Evolutionary conservation across 2,797 vertebrate species (phyloP).

Genomic region (Miichthys miiuy): DNA sequence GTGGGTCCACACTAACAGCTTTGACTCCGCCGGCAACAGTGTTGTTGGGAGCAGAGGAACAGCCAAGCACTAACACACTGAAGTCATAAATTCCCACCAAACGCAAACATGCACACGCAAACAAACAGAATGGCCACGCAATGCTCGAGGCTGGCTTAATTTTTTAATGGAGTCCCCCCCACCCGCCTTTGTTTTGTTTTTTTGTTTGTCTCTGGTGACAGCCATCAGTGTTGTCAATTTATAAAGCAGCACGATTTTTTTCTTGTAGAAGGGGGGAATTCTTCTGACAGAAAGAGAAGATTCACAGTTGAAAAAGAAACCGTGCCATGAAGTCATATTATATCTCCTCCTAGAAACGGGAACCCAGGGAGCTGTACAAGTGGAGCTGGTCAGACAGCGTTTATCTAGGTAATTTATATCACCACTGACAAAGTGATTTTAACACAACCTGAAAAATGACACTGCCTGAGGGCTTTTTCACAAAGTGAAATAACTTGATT

Average conservation of each 20-base stretch:
- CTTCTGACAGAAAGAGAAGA: constrained; percentile 51
- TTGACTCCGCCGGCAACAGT: constrained; percentile 56
- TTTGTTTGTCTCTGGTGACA: constrained; percentile 53
- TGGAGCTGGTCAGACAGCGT: constrained; percentile 59
- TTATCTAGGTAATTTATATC: constrained; percentile 73
- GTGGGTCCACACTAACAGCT: constrained; percentile 70
- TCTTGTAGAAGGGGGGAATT: constrained; percentile 44
- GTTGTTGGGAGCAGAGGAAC: constrained; percentile 53
- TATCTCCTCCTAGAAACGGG: constrained; percentile 50
- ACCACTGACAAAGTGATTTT: constrained; percentile 69
- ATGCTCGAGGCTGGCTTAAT: constrained; percentile 53
- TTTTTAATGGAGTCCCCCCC: constrained; percentile 56
- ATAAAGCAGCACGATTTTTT: constrained; percentile 51
- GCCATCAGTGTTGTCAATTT: constrained; percentile 60
- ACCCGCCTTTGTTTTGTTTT: constrained; percentile 17
- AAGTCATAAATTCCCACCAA: constrained; percentile 62
- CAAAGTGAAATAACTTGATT: constrained; percentile 57
- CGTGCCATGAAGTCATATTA: constrained; percentile 45
- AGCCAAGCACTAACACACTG: constrained; percentile 59
- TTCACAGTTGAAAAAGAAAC: constrained; percentile 44
- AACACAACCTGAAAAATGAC: constrained; percentile 71
- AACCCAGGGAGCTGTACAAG: constrained; percentile 48
- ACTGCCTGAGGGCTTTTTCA: constrained; percentile 60
- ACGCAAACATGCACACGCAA: constrained; percentile 40
- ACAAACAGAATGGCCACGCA: constrained; percentile 37